These are phyloP conservation scores for Mongoloraphidia duomilia DNA, from an alignment of 2,888 invertebrate species.

Conservation along the genomic window DNA sequence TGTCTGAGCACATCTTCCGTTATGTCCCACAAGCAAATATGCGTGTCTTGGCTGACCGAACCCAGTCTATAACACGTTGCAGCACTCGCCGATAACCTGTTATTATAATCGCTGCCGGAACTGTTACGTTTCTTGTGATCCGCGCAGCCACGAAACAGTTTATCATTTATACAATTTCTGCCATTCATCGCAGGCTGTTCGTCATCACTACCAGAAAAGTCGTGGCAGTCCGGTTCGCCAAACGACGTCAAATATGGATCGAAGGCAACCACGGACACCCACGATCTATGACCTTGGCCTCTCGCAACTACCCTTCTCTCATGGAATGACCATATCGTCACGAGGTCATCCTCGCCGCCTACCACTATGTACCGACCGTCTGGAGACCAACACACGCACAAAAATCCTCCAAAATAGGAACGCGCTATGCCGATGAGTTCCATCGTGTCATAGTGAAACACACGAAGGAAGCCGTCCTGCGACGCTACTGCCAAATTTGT, in stretches of 20 bases:
- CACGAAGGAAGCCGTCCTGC: constrained; percentile 86
- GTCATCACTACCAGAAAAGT: constrained; percentile 40
- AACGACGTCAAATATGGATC: constrained; percentile 73
- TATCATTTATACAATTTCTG: constrained; percentile 6
- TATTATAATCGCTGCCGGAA: constrained; percentile 11
- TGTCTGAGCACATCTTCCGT: constrained; percentile 86
- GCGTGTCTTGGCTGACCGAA: constrained; percentile 95
- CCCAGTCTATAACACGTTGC: constrained; percentile 70
- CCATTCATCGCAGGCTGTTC: constrained; percentile 28
- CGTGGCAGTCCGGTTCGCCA: constrained; percentile 40
- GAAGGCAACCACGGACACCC: constrained; percentile 95
- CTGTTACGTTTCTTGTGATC: constrained; percentile 19
- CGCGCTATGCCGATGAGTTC: constrained; percentile 85
- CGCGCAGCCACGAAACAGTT: constrained; percentile 13
- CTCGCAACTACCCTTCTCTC: constrained; percentile 92
- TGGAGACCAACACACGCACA: constrained; percentile 97
- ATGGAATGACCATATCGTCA: constrained; percentile 90
- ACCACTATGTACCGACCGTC: constrained; percentile 90
- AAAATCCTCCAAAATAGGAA: constrained; percentile 94
- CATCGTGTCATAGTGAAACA: constrained; percentile 96
- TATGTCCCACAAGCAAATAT: constrained; percentile 95
- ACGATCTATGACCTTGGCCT: constrained; percentile 93
- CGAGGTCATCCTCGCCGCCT: constrained; percentile 96
- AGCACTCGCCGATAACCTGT: constrained; percentile 21
- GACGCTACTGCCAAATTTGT: constrained; percentile 87